phyloP scores from a whole-genome alignment of 2,113 vertebrate species.

The Saiga tatarica region DNA sequence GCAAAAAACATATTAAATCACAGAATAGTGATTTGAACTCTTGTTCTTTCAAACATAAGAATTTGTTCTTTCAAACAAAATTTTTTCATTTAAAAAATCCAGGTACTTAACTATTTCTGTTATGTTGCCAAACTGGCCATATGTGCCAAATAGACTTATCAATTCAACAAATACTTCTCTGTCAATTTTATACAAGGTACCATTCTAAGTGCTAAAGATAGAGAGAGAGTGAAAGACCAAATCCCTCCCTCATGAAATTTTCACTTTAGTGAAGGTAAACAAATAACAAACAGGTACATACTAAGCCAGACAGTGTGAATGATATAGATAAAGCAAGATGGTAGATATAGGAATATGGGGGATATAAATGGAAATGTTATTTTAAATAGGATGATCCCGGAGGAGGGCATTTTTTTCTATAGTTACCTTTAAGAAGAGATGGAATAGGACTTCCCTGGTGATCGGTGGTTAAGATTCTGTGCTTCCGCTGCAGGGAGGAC shows the following conservation, averaged over 20 bases:
- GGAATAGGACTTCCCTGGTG: neutral
- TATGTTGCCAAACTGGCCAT: neutral
- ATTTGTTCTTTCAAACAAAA: neutral
- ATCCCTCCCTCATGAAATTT: neutral
- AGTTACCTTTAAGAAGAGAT: neutral
- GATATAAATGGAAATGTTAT: neutral
- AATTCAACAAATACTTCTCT: neutral
- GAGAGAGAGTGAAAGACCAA: neutral
- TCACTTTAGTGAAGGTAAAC: neutral
- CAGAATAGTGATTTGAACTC: neutral
- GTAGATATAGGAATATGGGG: neutral
- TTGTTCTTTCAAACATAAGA: neutral
- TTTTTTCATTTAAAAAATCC: neutral
- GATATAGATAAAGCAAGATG: neutral
- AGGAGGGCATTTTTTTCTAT: neutral
- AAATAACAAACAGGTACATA: neutral
- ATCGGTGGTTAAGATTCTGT: neutral
- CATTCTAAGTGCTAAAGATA: neutral
- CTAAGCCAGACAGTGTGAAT: neutral
- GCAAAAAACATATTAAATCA: neutral
- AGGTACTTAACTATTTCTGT: neutral
- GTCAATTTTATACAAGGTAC: neutral
- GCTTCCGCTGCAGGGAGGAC: neutral
- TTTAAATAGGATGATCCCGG: neutral
- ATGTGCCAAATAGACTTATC: neutral